Base-by-base conservation (phyloP, 2,797 vertebrate genomes). In the Pseudopleuronectes americanus region DNA sequence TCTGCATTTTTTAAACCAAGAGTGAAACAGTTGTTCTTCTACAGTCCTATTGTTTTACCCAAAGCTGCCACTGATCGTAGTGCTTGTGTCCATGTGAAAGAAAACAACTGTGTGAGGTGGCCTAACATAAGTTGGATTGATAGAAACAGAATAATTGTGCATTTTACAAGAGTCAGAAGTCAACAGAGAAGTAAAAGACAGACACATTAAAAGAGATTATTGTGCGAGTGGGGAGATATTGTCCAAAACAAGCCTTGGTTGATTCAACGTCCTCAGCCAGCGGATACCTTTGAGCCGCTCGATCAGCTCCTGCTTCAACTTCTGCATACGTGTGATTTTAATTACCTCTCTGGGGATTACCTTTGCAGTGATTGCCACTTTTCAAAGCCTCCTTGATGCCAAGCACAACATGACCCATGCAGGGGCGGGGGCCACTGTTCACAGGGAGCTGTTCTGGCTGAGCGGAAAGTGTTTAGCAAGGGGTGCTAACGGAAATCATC, bases 291-390 rank as follows among this genome's bases (percentile, higher is more conserved):
- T 71, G 76, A 78, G 24, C 51, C 49, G 24, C 23, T 52, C 4
- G 1, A 8, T 24, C 58, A 48, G 65, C 68, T 57, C 38, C 58
- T 55, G 31, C 43, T 31, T 33, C 36, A 43, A 60, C 45, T 45
- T 3, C 64, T 76, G 60, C 57, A 56, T 45, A 74, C 55, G 72
- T 74, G 64, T 65, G 68, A 60, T 57, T 81, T 85, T 90, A 90
- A 92, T 92, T 90, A 71, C 80, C 60, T 83, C 90, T 79, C 0
- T 1, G 79, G 79, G 87, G 89, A 87, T 74, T 75, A 70, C 17
- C 68, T 77, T 74, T 23, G 73, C 56, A 2, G 64, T 36, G 76
- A 84, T 65, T 68, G 71, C 74, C 77, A 69, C 65, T 74, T 84
- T 19, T 86, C 62, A 82, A 83, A 84, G 67, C 52, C 55, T 58